Base-by-base conservation (phyloP, 2,113 vertebrate genomes). In the Notarius lentiginosus region DNA sequence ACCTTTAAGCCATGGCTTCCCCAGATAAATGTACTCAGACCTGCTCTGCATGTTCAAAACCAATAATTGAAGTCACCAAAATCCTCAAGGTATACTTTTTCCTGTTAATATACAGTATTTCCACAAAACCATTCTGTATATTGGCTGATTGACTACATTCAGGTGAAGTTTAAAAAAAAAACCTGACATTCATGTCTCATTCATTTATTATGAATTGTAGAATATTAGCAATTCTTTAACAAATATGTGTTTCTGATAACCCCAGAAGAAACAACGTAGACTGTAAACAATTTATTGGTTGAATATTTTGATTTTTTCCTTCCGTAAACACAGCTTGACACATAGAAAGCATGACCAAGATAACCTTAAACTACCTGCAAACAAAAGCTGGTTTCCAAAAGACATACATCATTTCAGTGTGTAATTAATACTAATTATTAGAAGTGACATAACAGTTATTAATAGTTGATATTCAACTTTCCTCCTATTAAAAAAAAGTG, bases 391-490 rank as follows among this genome's bases (percentile, higher is more conserved):
- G 84, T 17, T 49, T 65, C 83, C 53, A 76, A 88, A 15, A 89
- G 17, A 90, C 51, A 55, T 24, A 77, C n/a, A 85, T 82, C 60
- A 60, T 72, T 88, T 86, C 47, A 86, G 55, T 88, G 87, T 82
- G 80, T 81, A 90, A 83, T 68, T 85, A 79, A 30, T 30, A n/a
- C n/a, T n/a, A 58, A 80, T 84, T 66, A 12, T 24, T 17, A 49
- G 87, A 83, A 12, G 41, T 77, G 15, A 84, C 22, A 30, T 30
- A 79, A 14, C n/a, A 89, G 88, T 87, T 86, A 87, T 92, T 91
- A 22, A 84, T 8, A 58, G 7, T 34, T 34, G 10, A 81, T 87
- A 87, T 84, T 79, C 18, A 65, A 84, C 24, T 49, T 70, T 87
- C 49, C 83, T 58, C 51, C 7, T 34, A 53, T 41, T 41, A 3